phyloP scores from a whole-genome alignment of 2,888 invertebrate genomes.

The Euphydryas editha region DNA sequence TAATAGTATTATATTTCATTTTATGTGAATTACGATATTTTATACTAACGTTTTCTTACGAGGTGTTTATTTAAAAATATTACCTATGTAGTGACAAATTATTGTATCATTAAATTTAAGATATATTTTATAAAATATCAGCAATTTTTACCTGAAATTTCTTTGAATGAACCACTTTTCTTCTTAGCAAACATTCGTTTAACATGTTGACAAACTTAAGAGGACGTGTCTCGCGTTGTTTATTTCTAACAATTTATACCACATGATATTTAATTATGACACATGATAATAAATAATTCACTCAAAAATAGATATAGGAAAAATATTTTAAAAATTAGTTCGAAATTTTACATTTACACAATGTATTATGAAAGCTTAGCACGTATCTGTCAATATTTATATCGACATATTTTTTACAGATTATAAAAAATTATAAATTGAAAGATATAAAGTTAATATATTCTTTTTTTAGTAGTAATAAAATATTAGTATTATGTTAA shows the following conservation, averaged over 20 bases:
- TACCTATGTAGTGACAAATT: no score
- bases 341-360: constrained; percentile 74
- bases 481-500: no score
- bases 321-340: constrained; percentile 78
- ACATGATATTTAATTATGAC: constrained; percentile 80
- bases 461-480: neutral
- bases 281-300: constrained; percentile 77
- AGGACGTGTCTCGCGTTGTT: constrained; percentile 55
- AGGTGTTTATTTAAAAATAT: no score
- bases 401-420: constrained; percentile 7
- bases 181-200: constrained; percentile 79
- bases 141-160: constrained; percentile 66
- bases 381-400: constrained; percentile 51
- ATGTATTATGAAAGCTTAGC: constrained; percentile 62
- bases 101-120: neutral
- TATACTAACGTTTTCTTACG: no score
- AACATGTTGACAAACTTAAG: constrained; percentile 73
- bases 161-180: constrained; percentile 64
- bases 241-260: constrained; percentile 66
- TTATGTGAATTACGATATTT: no score
- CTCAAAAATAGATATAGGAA: constrained; percentile 80
- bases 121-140: neutral
- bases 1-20: no score
- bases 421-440: neutral
- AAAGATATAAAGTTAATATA: neutral